Evolutionary conservation across 2,888 invertebrate species (phyloP), one percentile per base, ranked within the genome.

Genomic region (Zhuqinia jingwanae): DNA sequence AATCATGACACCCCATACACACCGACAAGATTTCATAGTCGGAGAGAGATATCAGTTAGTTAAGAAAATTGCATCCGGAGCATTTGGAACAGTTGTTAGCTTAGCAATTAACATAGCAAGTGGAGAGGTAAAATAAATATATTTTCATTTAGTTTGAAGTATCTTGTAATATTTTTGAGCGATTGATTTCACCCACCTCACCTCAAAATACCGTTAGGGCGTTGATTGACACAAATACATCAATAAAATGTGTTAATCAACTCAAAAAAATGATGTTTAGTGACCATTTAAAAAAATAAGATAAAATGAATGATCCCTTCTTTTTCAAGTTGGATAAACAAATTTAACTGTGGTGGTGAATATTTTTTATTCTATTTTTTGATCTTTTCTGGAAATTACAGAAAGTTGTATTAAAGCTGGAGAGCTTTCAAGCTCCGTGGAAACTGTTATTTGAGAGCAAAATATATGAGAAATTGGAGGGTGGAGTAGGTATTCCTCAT

Each of bases 391-490:
- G n/a, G 13, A n/a, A 15, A 63, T 87, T 83, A 76, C 93, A 98
- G 96, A 99, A 99, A 95, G 99, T 99, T 91, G 99, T 99, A 91
- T 98, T 99, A 91, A 99, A 99, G 94, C 95, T 99, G 93, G 99
- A 99, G 95, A 97, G 96, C 92, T 95, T 97, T 91, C 96, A 97
- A 93, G 99, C 99, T 89, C 96, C 99, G 92, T 99, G 99, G 53
- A 99, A 99, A 93, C 95, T 99, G 91, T 95, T 99, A 91, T 99
- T 99, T 93, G 99, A 99, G 94, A 98, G 98, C 93, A 97, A 99
- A 94, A 95, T 99, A 91, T 99, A 99, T 94, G 97, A 98, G 94
- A 96, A 99, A 93, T 95, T 99, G 93, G 97, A 98, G 93, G 99
- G 99, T 92, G 98, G 98, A 92, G 95, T 97, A 92, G 97, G 97